Evolutionary conservation across 2,797 vertebrate species (phyloP), one percentile per base, ranked within the genome.

Genomic region (Hyperoplus lanceolatus): DNA sequence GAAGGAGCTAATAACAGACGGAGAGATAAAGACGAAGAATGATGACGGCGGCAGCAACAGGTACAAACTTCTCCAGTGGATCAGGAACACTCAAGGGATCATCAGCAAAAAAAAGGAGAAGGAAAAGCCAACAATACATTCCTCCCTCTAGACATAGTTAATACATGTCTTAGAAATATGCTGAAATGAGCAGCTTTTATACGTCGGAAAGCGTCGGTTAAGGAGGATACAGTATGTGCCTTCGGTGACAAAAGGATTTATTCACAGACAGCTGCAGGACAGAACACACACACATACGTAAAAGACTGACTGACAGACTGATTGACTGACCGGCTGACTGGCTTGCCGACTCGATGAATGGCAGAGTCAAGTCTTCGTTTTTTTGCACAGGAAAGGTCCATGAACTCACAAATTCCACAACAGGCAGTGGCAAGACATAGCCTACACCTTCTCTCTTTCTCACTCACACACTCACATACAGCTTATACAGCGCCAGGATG

Each of bases 161-260:
- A 67, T 41, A 15, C 49, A 21, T n/a, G 53, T 42, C 49, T 29
- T 36, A 15, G 10, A 81, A 39, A 73, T 74, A 80, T 4, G 9
- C 38, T 41, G 38, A 58, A 79, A 67, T 6, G 5, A 60, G 48
- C 45, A 60, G 48, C 45, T 59, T 86, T 79, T 29, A 56, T 58
- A 70, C 38, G 16, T 70, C 12, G 65, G 45, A 76, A 57, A 64
- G 54, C 75, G 61, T 70, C 68, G 70, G 76, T 54, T 58, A 77
- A 70, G 29, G 50, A 70, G 67, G 62, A 82, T 75, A 75, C 85
- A 82, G 78, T 74, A 45, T 71, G 64, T 81, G 82, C 77, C 81
- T 87, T 62, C 86, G 78, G 85, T 92, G 93, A 94, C 93, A 94
- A 86, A 74, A 87, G 92, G 91, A 95, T 94, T 95, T 94, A 95